Base-by-base conservation (phyloP, 2,113 vertebrate genomes). In the Melanerpes aurifrons region DNA sequence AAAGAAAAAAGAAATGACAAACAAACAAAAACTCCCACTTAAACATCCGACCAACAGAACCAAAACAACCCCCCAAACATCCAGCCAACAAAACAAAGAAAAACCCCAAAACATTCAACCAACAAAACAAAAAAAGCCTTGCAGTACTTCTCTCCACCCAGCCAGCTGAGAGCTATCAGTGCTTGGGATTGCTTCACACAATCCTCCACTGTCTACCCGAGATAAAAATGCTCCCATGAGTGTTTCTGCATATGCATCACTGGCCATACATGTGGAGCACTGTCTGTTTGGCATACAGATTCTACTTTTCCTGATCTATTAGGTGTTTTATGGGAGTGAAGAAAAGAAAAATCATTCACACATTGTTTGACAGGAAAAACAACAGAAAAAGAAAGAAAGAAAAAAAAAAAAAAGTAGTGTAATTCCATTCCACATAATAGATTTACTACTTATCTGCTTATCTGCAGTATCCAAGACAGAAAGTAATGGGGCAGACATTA, bases 261-360 rank as follows among this genome's bases (percentile, higher is more conserved):
- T 35, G 22, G 24, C 82, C 31, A 16, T 17, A 53, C 22, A 70
- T 0, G 4, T 32, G 66, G 68, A 85, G 8, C 26, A 66, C 29
- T 21, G 6, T 18, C 19, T 64, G 13, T 73, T 90, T 95, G 86
- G 50, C 68, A 91, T 2, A 16, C 29, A 89, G 62, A 61, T 31
- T 69, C 70, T 22, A 22, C 20, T 69, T 58, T 35, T 63, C 45
- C 62, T n/a, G 12, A 93, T 71, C 40, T 91, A 78, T 45, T 50
- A 58, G 24, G 67, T 87, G 84, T 92, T 91, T 91, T 73, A 85
- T 17, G 32, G 15, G 11, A 59, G 20, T 88, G 67, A 91, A 78
- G 82, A 92, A 90, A 94, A 89, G 83, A 86, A 91, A 87, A 86
- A 86, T 89, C 43, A 68, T 63, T 84, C 79, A 72, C 66, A 87